Percentiles rank a stretch among this genome's conserved stretches.
These are phyloP conservation scores for Oreonectes daqikongensis DNA, from an alignment of 2,797 vertebrate genomes.

Conservation along the genomic window DNA sequence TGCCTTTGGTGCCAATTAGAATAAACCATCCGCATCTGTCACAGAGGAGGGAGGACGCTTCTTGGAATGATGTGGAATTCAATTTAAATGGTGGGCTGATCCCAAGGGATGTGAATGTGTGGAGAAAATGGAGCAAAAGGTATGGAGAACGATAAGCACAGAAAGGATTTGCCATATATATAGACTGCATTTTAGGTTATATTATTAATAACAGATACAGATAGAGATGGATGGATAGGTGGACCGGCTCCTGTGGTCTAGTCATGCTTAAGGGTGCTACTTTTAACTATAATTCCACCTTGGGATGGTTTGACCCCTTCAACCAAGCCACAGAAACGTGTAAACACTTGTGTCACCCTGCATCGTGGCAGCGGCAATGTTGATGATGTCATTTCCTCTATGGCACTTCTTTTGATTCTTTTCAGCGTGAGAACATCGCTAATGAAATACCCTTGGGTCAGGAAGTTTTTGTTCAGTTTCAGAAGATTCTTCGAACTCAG, in stretches of 20 bases:
- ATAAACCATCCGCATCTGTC: conserved; percentile 53
- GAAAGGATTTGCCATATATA: too few species aligned
- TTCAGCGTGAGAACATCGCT: background rate
- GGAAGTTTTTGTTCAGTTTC: conserved; percentile 2
- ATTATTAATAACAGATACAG: too few species aligned
- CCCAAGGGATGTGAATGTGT: conserved; percentile 3
- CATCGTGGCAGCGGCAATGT: background rate
- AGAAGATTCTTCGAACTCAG: conserved; percentile 30
- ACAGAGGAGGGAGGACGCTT: conserved; percentile 26
- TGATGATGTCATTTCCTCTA: conserved; percentile 25
- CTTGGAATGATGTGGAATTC: conserved; percentile 41
- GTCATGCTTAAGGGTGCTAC: background rate
- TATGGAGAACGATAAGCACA: too few species aligned
- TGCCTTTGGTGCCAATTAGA: conserved; percentile 55
- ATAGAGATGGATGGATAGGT: too few species aligned
- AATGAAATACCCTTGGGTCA: conserved; percentile 1
- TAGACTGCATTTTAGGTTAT: too few species aligned
- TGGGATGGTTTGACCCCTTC: conserved; percentile 18
- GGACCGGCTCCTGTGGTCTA: background rate
- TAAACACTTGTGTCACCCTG: conserved; percentile 6
- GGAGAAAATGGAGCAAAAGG: background rate
- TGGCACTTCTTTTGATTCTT: background rate
- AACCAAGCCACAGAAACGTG: background rate
- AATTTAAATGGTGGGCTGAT: conserved; percentile 37
- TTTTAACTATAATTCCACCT: background rate